Conservation (phyloP, 1,140 invertebrate species). For the Trichoplusia ni region DNA sequence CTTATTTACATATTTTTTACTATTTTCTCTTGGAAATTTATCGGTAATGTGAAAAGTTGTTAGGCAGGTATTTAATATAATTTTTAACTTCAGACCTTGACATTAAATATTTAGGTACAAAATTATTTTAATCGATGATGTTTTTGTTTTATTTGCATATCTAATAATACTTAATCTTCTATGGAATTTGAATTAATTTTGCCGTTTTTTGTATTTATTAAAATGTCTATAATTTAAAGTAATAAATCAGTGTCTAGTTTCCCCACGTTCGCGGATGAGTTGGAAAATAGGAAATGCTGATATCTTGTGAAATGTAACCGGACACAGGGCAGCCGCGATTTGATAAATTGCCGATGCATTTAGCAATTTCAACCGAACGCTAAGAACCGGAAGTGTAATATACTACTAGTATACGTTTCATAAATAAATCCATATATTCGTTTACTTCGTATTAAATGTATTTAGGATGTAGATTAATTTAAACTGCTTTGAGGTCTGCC, state of each 20-base stretch:
- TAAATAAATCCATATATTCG: too few relatives aligned
- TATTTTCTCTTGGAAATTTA: slow-evolving; percentile 1
- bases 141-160: too few relatives aligned
- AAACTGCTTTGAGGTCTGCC: too few relatives aligned
- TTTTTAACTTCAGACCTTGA: slow-evolving; percentile 12
- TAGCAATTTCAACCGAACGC: slow-evolving; percentile 5
- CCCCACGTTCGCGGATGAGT: background rate
- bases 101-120: too few relatives aligned
- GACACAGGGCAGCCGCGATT: slow-evolving; percentile 6
- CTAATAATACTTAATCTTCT: too few relatives aligned
- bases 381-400: slow-evolving; percentile 6
- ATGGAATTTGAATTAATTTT: too few relatives aligned
- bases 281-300: slow-evolving; percentile 46
- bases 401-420: too few relatives aligned
- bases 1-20: background rate
- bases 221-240: slow-evolving; percentile 3
- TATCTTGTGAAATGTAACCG: slow-evolving; percentile 51
- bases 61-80: slow-evolving; percentile 1
- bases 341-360: slow-evolving; percentile 24
- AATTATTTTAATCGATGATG: too few relatives aligned
- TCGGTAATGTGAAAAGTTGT: background rate
- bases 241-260: slow-evolving; percentile 24
- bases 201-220: too few relatives aligned
- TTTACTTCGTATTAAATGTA: too few relatives aligned
- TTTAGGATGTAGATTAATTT: too few relatives aligned